Percentiles rank a stretch among this genome's conserved stretches.
These are phyloP conservation scores for Heliothis virescens DNA, from an alignment of 1,140 invertebrate genomes.

Conservation along the genomic window DNA sequence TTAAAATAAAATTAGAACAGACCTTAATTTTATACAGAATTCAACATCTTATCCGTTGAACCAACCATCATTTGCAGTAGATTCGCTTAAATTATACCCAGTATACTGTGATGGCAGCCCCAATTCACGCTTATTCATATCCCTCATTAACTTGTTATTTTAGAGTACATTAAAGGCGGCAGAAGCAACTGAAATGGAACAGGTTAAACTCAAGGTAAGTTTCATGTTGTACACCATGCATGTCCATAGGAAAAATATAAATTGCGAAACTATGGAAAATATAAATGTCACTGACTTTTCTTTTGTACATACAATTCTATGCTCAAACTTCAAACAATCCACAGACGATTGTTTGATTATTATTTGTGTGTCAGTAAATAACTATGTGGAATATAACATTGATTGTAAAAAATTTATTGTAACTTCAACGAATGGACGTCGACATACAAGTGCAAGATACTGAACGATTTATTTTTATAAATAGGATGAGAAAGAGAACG, in stretches of 20 bases:
- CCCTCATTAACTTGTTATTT: constrained; percentile 72
- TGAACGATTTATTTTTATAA: constrained; percentile 69
- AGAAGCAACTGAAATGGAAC: constrained; percentile 69
- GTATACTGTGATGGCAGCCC: constrained; percentile 28
- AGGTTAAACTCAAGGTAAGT: constrained; percentile 82
- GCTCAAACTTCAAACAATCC: constrained; percentile 52
- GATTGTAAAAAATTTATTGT: constrained; percentile 42
- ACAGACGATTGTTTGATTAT: constrained; percentile 51
- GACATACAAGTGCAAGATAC: constrained; percentile 25
- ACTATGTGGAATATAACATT: constrained; percentile 61
- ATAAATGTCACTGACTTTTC: constrained; percentile 53
- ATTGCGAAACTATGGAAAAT: constrained; percentile 25
- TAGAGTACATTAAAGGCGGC: constrained; percentile 76
- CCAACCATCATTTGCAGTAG: background rate
- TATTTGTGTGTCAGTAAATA: constrained; percentile 68
- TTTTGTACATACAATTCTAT: constrained; percentile 71
- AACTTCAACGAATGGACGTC: constrained; percentile 19
- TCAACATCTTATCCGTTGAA: constrained; percentile 36
- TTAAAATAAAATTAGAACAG: background rate
- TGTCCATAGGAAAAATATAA: constrained; percentile 49
- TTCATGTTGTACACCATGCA: constrained; percentile 57
- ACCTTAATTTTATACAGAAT: constrained; percentile 2
- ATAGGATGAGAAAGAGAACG: constrained; percentile 72
- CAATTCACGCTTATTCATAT: constrained; percentile 64
- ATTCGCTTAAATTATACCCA: constrained; percentile 4